These are phyloP conservation scores for Aythya baeri DNA, from an alignment of 2,113 vertebrate species.

Conservation along the genomic window DNA sequence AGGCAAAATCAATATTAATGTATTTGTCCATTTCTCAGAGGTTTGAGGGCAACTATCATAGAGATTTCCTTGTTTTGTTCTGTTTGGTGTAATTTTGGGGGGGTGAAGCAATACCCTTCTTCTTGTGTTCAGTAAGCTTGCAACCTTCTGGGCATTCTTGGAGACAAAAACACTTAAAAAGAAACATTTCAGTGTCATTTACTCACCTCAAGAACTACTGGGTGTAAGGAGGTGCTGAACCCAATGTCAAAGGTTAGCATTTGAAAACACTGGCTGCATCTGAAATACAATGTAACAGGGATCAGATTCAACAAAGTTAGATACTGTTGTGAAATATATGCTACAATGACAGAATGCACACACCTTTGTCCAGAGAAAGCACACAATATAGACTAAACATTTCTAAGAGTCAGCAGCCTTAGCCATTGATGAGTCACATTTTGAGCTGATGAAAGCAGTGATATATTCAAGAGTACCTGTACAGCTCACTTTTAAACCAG, in stretches of 20 bases:
- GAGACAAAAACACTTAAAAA: neutral
- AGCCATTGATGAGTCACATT: neutral
- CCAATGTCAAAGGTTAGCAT: slow-evolving; percentile 91
- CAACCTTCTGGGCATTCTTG: neutral
- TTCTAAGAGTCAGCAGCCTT: neutral
- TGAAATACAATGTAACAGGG: slow-evolving; percentile 67
- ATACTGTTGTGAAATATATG: neutral
- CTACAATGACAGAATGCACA: neutral
- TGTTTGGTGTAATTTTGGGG: neutral
- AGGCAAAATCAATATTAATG: neutral
- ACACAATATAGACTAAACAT: neutral
- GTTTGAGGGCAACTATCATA: neutral
- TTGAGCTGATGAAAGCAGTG: neutral
- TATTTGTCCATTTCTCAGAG: neutral
- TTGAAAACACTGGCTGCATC: slow-evolving; percentile 92
- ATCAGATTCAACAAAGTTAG: neutral
- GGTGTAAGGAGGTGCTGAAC: slow-evolving; percentile 74
- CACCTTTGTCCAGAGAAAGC: neutral
- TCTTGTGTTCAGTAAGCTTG: neutral
- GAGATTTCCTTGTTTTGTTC: neutral
- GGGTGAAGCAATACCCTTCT: neutral
- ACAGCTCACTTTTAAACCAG: neutral
- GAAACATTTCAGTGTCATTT: neutral
- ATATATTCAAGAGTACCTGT: neutral
- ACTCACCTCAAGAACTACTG: slow-evolving; percentile 86